A percentile compares a stretch with the other conserved stretches of the same genome.
Conservation (phyloP, 2,113 vertebrate species). For the Tringa solitaria region DNA sequence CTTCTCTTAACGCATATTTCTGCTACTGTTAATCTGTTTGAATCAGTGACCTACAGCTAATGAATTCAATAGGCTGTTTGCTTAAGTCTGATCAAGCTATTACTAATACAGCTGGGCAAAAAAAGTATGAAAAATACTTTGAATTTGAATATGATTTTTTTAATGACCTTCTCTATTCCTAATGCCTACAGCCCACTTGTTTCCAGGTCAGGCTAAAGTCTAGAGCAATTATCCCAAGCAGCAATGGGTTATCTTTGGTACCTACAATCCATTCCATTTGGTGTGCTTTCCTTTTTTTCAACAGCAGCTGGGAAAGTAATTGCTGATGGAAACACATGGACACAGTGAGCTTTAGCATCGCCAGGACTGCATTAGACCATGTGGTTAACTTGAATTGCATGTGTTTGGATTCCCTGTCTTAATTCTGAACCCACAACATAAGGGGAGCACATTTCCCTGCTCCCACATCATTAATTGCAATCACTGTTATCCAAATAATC, state of each 20-base stretch:
- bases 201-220: conserved; percentile 1
- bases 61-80: not conserved
- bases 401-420: conserved; percentile 41
- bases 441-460: conserved; percentile 42
- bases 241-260: not conserved
- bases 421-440: conserved; percentile 56
- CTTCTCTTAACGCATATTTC: not conserved
- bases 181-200: not conserved
- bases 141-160: not conserved
- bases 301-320: conserved; percentile 50
- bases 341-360: not conserved
- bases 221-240: not conserved
- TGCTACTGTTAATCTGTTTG: not conserved
- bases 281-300: not conserved
- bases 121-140: not conserved
- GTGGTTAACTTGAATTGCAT: conserved; percentile 49
- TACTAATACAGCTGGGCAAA: not conserved
- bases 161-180: not conserved
- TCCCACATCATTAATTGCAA: conserved; percentile 58
- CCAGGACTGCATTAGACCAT: conserved; percentile 32
- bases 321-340: conserved; percentile 29
- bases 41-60: not conserved
- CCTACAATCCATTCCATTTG: not conserved
- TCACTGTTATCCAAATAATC: conserved; percentile 59
- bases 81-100: not conserved